Percentiles rank a stretch among this genome's conserved stretches.
Conservation (phyloP, 2,797 vertebrate species). For the Argentina silus region DNA sequence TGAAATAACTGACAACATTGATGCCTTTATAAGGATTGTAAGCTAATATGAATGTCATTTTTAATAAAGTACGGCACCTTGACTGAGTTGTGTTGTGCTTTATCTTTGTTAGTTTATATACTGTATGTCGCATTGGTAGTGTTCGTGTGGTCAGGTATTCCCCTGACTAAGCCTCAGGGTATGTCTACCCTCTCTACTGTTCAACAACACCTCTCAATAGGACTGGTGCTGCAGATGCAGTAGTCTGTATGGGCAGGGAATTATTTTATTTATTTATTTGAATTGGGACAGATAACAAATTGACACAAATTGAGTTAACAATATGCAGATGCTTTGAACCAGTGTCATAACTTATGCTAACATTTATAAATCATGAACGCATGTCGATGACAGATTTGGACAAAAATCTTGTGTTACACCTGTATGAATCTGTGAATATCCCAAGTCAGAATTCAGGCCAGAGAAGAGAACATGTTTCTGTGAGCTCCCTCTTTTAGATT, state of each 20-base stretch:
- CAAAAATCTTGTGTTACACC: conserved; percentile 51
- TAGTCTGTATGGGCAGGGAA: conserved; percentile 43
- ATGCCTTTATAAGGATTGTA: neutral
- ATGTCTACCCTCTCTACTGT: conserved; percentile 71
- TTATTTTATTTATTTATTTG: conserved; percentile 48
- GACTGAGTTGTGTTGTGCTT: conserved; percentile 38
- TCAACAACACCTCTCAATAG: conserved; percentile 68
- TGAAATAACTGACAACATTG: neutral
- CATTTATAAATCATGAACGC: conserved; percentile 73
- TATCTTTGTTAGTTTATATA: conserved; percentile 66
- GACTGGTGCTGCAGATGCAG: conserved; percentile 61
- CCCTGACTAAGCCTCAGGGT: conserved; percentile 71
- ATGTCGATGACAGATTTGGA: conserved; percentile 76
- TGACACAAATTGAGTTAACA: too few relatives aligned
- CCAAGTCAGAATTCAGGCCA: neutral
- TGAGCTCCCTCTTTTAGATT: conserved; percentile 68
- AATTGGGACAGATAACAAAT: too few relatives aligned
- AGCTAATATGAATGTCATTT: neutral
- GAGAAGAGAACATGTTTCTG: conserved; percentile 66
- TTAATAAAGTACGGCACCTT: neutral
- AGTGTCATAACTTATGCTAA: too few relatives aligned
- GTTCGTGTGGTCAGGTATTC: conserved; percentile 72
- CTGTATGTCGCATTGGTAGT: conserved; percentile 62
- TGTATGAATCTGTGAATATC: neutral
- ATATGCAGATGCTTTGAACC: too few relatives aligned